A percentile compares a stretch with the other conserved stretches of the same genome.
phyloP scores from a whole-genome alignment of 1,140 invertebrate genomes.

The Leucophenga varia region DNA sequence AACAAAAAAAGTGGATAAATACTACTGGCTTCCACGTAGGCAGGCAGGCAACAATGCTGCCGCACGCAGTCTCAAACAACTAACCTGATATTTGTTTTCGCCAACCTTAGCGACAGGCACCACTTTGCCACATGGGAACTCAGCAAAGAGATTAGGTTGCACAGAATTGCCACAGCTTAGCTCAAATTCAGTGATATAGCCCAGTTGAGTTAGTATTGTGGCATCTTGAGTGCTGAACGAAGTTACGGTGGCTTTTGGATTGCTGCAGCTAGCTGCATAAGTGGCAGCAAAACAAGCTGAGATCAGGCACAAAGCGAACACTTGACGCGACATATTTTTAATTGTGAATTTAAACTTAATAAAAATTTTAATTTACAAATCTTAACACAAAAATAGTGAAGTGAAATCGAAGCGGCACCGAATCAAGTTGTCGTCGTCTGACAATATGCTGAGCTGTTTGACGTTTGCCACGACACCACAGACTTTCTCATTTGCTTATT shows the following conservation, averaged over 20 bases:
- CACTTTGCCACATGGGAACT: conserved; percentile 75
- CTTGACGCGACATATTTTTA: conserved; percentile 37
- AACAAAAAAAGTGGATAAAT: too few relatives aligned
- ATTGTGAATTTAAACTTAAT: conserved; percentile 14
- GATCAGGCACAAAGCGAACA: conserved; percentile 29
- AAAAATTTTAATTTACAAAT: conserved; percentile 1
- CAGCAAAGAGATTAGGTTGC: conserved; percentile 75
- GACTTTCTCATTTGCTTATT: too few relatives aligned
- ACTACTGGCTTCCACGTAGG: neutral
- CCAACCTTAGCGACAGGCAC: conserved; percentile 76
- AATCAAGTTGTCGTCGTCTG: conserved; percentile 14
- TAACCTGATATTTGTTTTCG: conserved; percentile 78
- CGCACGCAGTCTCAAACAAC: too few relatives aligned
- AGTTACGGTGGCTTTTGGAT: conserved; percentile 67
- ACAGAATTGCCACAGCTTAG: conserved; percentile 68
- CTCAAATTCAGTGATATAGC: conserved; percentile 75
- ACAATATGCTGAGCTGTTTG: conserved; percentile 16
- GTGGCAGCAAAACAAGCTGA: conserved; percentile 17
- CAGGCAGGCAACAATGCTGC: neutral
- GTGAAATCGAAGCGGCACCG: neutral
- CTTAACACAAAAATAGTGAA: neutral
- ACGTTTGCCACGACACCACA: conserved; percentile 42
- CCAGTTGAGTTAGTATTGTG: conserved; percentile 81
- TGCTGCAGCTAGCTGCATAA: conserved; percentile 57
- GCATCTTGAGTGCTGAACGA: conserved; percentile 89